Conservation (phyloP, 2,797 vertebrate species). For the Anableps anableps region DNA sequence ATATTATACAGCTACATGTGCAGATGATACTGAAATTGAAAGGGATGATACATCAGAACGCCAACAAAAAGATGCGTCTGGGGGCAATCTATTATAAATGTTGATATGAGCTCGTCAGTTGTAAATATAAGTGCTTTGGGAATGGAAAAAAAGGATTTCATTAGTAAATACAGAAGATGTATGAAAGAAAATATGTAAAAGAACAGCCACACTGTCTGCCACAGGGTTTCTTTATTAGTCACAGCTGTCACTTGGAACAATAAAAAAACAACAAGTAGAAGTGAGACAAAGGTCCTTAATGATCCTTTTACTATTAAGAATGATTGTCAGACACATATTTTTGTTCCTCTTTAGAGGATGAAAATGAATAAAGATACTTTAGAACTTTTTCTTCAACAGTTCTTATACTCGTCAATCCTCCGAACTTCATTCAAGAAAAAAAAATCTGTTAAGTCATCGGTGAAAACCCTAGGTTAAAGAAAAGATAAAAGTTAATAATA, state of each 20-base stretch:
- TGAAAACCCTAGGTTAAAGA: neutral
- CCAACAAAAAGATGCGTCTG: neutral
- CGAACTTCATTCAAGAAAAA: too few relatives aligned
- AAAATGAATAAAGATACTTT: neutral
- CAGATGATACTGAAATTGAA: neutral
- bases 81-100: neutral
- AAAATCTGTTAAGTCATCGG: neutral
- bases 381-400: neutral
- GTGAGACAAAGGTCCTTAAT: neutral
- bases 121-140: neutral
- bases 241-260: neutral
- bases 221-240: slow-evolving; percentile 1
- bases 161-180: neutral
- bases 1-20: neutral
- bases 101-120: neutral
- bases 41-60: neutral
- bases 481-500: neutral
- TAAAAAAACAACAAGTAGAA: neutral
- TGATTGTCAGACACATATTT: neutral
- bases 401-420: neutral
- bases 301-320: neutral
- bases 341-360: neutral
- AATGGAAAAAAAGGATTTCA: neutral
- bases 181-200: neutral
- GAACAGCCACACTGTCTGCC: neutral